Conservation (phyloP, 2,113 vertebrate genomes). For the Casuarius casuarius region DNA sequence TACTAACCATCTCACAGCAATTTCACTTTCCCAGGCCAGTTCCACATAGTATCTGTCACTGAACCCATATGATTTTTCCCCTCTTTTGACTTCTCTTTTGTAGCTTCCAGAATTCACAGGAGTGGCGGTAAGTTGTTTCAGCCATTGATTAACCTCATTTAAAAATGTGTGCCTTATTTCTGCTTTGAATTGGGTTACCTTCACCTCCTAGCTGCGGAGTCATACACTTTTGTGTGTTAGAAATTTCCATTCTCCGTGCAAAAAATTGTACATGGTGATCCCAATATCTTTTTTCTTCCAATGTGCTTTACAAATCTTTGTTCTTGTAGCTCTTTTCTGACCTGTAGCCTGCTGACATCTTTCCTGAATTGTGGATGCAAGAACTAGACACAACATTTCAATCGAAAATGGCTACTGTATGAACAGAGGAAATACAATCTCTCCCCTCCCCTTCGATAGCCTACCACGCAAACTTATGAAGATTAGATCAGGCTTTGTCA, state of each 20-base stretch:
- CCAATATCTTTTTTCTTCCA: background rate
- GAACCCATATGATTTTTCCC: background rate
- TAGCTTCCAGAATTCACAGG: background rate
- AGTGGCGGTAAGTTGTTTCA: background rate
- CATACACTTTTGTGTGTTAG: background rate
- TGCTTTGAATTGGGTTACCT: background rate
- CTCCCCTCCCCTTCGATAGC: background rate
- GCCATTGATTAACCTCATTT: background rate
- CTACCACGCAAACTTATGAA: background rate
- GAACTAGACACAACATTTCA: background rate
- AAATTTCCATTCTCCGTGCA: background rate
- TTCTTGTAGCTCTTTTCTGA: background rate
- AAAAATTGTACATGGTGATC: background rate
- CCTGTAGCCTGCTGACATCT: background rate
- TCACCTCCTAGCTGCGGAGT: background rate
- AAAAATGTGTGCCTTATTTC: background rate
- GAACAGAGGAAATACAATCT: background rate
- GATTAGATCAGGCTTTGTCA: background rate
- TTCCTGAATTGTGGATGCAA: background rate
- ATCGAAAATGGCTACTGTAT: fast-evolving
- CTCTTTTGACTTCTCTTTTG: background rate
- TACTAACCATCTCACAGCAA: background rate
- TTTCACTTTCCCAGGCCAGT: background rate
- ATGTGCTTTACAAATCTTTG: background rate
- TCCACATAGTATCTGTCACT: background rate